phyloP scores from a whole-genome alignment of 2,797 vertebrate species.

The Peromyscus eremicus region DNA sequence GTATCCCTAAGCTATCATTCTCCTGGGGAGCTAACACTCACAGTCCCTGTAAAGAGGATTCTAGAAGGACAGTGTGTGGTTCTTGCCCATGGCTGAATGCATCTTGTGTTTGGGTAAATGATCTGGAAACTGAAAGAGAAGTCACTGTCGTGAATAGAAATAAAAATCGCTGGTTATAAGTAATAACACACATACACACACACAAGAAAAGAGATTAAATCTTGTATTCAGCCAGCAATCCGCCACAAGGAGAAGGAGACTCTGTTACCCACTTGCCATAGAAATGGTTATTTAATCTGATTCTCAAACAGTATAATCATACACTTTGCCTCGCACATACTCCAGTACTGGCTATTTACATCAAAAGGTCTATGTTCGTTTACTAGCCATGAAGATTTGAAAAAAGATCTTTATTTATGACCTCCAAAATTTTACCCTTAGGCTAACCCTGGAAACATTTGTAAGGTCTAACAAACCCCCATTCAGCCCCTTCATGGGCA shows the following conservation, averaged over 20 bases:
- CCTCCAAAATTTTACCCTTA: not conserved
- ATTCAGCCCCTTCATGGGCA: not conserved
- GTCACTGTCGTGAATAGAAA: slow-evolving; percentile 61
- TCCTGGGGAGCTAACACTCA: not conserved
- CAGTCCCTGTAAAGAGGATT: not conserved
- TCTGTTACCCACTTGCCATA: not conserved
- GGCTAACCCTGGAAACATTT: not conserved
- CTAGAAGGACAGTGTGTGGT: slow-evolving; percentile 13
- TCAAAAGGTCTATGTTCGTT: not conserved
- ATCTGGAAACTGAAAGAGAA: slow-evolving; percentile 54
- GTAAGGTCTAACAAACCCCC: not conserved
- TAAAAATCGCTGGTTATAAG: slow-evolving; percentile 53
- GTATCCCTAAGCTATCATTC: slow-evolving; percentile 5
- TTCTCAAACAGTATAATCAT: not conserved
- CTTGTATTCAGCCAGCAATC: not conserved
- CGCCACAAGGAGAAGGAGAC: slow-evolving; percentile 23
- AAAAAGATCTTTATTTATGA: not conserved
- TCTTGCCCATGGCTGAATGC: slow-evolving; percentile 60
- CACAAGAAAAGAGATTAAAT: slow-evolving; percentile 37
- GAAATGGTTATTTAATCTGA: not conserved
- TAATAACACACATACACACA: not conserved
- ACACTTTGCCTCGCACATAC: not conserved
- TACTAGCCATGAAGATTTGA: not conserved
- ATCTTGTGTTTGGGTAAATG: slow-evolving; percentile 61
- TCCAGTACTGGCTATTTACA: not conserved